These are phyloP conservation scores for Mohoua ochrocephala DNA, from an alignment of 2,113 vertebrate genomes.

Conservation along the genomic window DNA sequence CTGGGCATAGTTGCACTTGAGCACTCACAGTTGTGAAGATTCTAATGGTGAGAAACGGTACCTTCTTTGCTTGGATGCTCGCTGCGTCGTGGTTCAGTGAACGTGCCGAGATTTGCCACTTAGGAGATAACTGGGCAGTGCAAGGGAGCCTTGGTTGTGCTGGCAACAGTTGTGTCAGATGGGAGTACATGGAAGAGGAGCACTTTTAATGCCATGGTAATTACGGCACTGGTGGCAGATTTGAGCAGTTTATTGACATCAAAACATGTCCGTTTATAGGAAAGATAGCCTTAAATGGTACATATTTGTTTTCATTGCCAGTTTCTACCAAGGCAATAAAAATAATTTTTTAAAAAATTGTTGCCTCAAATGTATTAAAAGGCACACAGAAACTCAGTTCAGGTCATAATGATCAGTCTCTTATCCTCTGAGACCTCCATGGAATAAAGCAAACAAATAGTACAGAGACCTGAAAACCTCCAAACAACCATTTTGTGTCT, in stretches of 20 bases:
- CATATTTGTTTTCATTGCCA: background rate
- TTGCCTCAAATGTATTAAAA: background rate
- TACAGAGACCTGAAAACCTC: background rate
- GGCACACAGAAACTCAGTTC: background rate
- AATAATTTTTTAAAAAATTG: background rate
- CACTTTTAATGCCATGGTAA: background rate
- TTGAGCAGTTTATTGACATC: background rate
- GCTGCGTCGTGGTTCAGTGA: background rate
- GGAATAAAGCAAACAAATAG: background rate
- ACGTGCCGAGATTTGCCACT: background rate
- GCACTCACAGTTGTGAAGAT: background rate
- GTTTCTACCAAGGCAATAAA: background rate
- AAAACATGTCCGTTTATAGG: background rate
- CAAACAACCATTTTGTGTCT: background rate
- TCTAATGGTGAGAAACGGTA: background rate
- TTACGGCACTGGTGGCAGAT: background rate
- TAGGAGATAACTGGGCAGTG: background rate
- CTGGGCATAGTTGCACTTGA: background rate
- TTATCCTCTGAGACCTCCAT: background rate
- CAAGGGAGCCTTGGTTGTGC: background rate
- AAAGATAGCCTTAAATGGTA: background rate
- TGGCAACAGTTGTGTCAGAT: background rate
- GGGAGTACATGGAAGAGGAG: background rate
- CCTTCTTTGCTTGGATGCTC: background rate
- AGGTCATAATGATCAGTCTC: background rate